phyloP scores from a whole-genome alignment of 2,113 vertebrate genomes.

The Chamaetylas fuelleborni region DNA sequence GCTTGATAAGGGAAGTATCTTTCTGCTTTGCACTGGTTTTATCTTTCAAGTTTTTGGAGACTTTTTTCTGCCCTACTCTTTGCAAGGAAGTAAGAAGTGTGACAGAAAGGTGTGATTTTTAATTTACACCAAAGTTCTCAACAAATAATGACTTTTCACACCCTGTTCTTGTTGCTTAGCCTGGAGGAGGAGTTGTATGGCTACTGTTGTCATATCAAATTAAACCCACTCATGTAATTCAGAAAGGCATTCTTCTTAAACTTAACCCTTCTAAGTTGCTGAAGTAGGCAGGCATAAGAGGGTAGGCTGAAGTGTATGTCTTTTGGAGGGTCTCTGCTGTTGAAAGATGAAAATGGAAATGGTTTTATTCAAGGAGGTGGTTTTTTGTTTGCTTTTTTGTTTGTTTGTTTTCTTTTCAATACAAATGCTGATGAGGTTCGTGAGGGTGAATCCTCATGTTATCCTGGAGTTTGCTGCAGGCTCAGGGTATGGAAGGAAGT shows the following conservation, averaged over 20 bases:
- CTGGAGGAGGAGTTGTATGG: slow-evolving; percentile 62
- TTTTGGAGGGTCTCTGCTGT: neutral
- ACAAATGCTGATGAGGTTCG: neutral
- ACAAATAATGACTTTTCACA: slow-evolving; percentile 83
- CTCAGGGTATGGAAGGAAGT: neutral
- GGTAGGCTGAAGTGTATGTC: neutral
- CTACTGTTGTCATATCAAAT: slow-evolving; percentile 71
- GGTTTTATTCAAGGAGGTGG: neutral
- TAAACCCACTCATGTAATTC: slow-evolving; percentile 56
- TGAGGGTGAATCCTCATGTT: neutral
- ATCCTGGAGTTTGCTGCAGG: neutral
- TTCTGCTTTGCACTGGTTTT: slow-evolving; percentile 33
- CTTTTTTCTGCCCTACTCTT: slow-evolving; percentile 18
- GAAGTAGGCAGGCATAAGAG: neutral
- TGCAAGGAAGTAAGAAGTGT: slow-evolving; percentile 74
- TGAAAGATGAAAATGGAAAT: neutral
- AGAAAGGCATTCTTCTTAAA: slow-evolving; percentile 23
- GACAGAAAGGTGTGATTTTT: slow-evolving; percentile 80
- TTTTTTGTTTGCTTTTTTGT: too few relatives aligned
- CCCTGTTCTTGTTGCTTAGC: slow-evolving; percentile 63
- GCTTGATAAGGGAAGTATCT: neutral
- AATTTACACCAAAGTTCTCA: slow-evolving; percentile 76
- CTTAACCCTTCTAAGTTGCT: slow-evolving; percentile 68
- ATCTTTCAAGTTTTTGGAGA: slow-evolving; percentile 14
- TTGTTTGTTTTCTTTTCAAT: neutral